A percentile compares a stretch with the other conserved stretches of the same genome.
These are phyloP conservation scores for Aegypius monachus DNA, from an alignment of 2,113 vertebrate species.

Conservation along the genomic window DNA sequence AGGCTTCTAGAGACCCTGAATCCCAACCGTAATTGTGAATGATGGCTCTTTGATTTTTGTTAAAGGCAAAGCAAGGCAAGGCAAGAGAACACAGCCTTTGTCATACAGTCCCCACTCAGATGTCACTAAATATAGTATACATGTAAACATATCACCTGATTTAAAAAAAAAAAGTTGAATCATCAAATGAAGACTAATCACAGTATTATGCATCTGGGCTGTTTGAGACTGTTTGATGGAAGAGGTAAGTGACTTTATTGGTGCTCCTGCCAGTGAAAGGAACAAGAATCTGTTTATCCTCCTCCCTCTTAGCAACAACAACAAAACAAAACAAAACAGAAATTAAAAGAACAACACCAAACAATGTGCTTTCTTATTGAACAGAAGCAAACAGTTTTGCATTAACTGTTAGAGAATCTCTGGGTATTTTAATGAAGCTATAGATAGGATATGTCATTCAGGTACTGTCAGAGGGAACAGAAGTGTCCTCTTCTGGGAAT, in stretches of 20 bases:
- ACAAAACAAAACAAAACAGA: not conserved
- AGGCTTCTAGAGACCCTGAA: not conserved
- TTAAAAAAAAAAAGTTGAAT: not conserved
- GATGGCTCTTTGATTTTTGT: not conserved
- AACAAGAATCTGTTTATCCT: not conserved
- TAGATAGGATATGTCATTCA: not conserved
- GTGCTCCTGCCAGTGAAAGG: not conserved
- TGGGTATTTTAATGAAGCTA: not conserved
- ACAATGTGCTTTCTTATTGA: not conserved
- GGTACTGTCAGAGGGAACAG: not conserved
- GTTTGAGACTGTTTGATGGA: not conserved
- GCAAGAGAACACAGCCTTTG: not conserved
- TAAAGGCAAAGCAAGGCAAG: not conserved
- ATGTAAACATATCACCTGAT: not conserved
- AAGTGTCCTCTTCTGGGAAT: not conserved
- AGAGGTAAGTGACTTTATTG: not conserved
- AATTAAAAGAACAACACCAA: fast-evolving
- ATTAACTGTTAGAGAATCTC: not conserved
- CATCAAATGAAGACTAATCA: not conserved
- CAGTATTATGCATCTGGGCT: not conserved
- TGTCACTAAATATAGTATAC: not conserved
- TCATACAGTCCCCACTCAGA: not conserved
- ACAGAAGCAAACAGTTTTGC: not conserved
- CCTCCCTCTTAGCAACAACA: not conserved
- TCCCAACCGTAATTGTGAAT: not conserved